Conservation (phyloP, 2,113 vertebrate genomes). For the Azemiops feae region DNA sequence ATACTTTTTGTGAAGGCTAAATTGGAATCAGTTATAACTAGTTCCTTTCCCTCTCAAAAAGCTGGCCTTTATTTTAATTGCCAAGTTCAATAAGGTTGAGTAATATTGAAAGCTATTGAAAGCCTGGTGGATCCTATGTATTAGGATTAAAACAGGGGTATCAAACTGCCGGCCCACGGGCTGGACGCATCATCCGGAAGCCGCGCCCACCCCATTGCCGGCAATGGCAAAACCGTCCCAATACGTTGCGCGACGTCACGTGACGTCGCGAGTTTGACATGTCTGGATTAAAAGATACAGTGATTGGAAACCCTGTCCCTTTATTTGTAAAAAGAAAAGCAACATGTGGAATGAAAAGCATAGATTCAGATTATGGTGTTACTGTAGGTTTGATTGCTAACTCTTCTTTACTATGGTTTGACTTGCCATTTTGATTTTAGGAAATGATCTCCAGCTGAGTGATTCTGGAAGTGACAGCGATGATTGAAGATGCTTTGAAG, state of each 20-base stretch:
- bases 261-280: too few relatives aligned
- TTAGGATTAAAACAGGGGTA: too few relatives aligned
- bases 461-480: constrained; percentile 96
- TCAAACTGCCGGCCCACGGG: too few relatives aligned
- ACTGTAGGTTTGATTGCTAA: neutral
- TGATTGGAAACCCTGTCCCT: neutral
- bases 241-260: too few relatives aligned
- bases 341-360: neutral
- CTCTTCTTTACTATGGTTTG: neutral
- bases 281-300: neutral
- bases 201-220: too few relatives aligned
- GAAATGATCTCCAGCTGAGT: constrained; percentile 95
- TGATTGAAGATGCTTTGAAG: constrained; percentile 73
- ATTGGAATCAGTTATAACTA: neutral
- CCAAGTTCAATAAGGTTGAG: neutral
- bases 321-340: neutral
- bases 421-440: constrained; percentile 72
- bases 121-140: neutral
- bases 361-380: neutral
- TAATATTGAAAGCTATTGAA: neutral
- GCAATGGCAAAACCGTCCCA: too few relatives aligned
- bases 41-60: neutral
- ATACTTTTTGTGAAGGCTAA: neutral
- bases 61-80: neutral
- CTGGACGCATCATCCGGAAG: too few relatives aligned